Evolutionary conservation across 2,888 invertebrate species (phyloP), one percentile per base, ranked within the genome.

Genomic region (Cantharis flavilabris): DNA sequence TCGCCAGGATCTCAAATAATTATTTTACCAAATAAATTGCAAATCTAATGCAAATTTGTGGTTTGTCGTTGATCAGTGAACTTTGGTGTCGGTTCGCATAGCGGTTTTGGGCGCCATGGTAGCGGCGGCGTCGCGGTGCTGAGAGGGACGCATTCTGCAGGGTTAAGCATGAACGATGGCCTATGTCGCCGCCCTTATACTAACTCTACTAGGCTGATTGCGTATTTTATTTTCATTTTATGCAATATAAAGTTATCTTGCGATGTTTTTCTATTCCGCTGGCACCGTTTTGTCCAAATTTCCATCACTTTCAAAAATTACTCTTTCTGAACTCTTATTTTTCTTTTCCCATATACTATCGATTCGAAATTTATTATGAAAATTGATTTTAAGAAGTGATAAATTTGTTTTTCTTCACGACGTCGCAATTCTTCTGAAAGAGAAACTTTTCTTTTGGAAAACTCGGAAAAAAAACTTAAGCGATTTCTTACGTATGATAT

Each of bases 141-240:
- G 78, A 63, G 75, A 73, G 75, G 77, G 76, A 73, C 73, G 74
- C 62, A 72, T 62, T 76, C 73, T 74, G 71, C 74, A 76, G 76
- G 76, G 79, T 75, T 79, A 77, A 77, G 74, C 79, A 72, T 79
- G 77, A 79, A 74, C 76, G 75, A 77, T 77, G 73, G 77, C 75
- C 77, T 77, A 63, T 73, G 77, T 75, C 73, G 73, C 75, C 77
- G 77, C 79, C 79, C 79, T 77, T 77, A 72, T 62, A 63, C 76
- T 73, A 73, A 72, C 77, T 77, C 72, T 28, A 33, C 65, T 28
- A 76, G 73, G 75, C 78, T 73, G 65, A 63, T 72, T 76, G 76
- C 69, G 69, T 69, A 69, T 33, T 76, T 76, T 76, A 73, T 78
- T 78, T 76, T 73, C 70, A 78, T 78, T 72, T 72, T 78, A 77